Evolutionary conservation across 2,113 vertebrate species (phyloP).

Genomic region (Micronycteris hirsuta): DNA sequence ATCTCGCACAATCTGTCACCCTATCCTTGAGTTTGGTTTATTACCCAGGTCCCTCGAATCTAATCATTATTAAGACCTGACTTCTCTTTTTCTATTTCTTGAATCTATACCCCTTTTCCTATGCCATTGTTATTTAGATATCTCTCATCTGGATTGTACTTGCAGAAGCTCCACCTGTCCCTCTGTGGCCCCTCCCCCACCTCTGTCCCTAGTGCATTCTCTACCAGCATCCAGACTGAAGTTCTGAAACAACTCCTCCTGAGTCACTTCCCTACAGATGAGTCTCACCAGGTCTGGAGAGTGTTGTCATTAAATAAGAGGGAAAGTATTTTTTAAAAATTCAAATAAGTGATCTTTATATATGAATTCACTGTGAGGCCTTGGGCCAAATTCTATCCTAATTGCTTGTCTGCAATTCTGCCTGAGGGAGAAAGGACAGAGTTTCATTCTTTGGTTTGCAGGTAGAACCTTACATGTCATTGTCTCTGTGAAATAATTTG

Average conservation of each 20-base stretch:
- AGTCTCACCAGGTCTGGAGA: neutral
- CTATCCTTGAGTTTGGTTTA: neutral
- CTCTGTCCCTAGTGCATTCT: neutral
- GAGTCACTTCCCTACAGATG: neutral
- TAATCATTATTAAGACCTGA: neutral
- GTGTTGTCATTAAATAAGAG: constrained; percentile 40
- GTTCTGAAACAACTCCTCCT: neutral
- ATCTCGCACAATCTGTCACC: neutral
- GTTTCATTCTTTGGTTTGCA: constrained; percentile 17
- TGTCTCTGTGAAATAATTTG: constrained; percentile 52
- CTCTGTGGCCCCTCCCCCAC: too few relatives aligned
- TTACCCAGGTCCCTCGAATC: neutral
- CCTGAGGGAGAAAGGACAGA: neutral
- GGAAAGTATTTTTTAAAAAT: constrained; percentile 14
- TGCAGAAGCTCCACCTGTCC: neutral
- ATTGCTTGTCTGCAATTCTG: constrained; percentile 14
- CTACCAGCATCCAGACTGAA: neutral
- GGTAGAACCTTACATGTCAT: neutral
- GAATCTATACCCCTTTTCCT: neutral
- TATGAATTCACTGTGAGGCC: constrained; percentile 10
- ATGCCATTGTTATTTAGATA: neutral
- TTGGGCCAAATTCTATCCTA: constrained; percentile 19
- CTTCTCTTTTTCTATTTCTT: neutral
- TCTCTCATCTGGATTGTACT: neutral
- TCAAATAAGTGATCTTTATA: constrained; percentile 44